Evolutionary conservation across 2,888 invertebrate genomes (phyloP), one percentile per base, ranked within the genome.

Genomic region (Drosophila cyrtoloma): DNA sequence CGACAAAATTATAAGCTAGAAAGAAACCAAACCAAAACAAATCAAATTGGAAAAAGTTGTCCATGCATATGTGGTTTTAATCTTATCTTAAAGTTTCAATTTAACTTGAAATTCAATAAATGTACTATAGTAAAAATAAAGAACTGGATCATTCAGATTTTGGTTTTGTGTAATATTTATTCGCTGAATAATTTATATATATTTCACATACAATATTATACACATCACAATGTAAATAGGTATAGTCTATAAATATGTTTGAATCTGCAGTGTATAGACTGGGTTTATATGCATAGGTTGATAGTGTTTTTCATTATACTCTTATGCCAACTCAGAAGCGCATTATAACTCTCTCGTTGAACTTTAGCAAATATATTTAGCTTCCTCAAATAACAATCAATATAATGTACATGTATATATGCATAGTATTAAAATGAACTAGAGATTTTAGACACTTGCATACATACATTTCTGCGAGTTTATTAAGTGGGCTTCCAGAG

Each of bases 171-270:
- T 79, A 26, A 57, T 82, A 75, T 80, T 84, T 84, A 84, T 86
- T 84, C 70, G 80, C 58, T 75, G 79, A 84, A 82, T 84, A 82
- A 66, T 85, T 78, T 71, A 68, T 71, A 68, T 66, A 64, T 67
- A 66, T 67, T 81, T 73, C 75, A 86, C 79, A 86, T 77, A 62
- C 53, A 84, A 68, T 80, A 79, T 79, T 75, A 71, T 75, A 62
- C 79, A 84, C 69, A 62, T 69, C 37, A 69, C 51, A 47, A 59
- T 62, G 66, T 73, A 66, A 62, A 69, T 67, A 79, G 65, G 5
- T 76, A 60, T 52, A 67, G 42, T 57, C 51, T 64, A 60, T 75
- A 67, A 67, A 66, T 75, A 68, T 61, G 35, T 37, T 53, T 60
- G 42, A 62, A 65, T 65, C 50, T 77, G 32, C 51, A 12, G 58